phyloP scores from a whole-genome alignment of 2,797 vertebrate genomes.

The Cuculus canorus region DNA sequence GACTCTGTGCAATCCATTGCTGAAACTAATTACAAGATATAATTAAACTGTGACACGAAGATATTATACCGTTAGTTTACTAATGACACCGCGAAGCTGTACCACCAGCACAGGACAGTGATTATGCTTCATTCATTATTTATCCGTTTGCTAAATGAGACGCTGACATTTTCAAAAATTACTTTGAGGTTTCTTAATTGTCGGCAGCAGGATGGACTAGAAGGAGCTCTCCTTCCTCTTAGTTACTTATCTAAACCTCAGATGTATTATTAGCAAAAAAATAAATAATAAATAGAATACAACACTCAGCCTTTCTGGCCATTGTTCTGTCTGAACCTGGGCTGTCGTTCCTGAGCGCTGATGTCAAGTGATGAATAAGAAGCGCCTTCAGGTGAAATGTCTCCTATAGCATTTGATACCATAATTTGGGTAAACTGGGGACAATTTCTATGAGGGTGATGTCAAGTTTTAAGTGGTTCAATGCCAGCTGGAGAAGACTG shows the following conservation, averaged over 20 bases:
- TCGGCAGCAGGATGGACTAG: conserved; percentile 83
- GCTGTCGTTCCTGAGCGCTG: not conserved
- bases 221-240: conserved; percentile 78
- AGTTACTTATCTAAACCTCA: conserved; percentile 80
- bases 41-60: conserved; percentile 94
- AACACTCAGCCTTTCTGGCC: conserved; percentile 40
- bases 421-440: not conserved
- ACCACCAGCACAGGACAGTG: conserved; percentile 94
- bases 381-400: not conserved
- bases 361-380: not conserved
- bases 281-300: conserved; percentile 12
- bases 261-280: conserved; percentile 77
- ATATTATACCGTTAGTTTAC: conserved; percentile 87
- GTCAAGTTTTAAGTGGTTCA: not conserved
- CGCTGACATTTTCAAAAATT: conserved; percentile 96
- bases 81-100: conserved; percentile 90
- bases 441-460: fast-evolving
- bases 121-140: conserved; percentile 99
- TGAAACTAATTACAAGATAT: conserved; percentile 99
- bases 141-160: conserved; percentile 98
- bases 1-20: conserved; percentile 93
- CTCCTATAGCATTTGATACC: not conserved
- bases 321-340: not conserved
- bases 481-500: not conserved
- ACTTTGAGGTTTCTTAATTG: conserved; percentile 96